These are phyloP conservation scores for Drosophila lacicola DNA, from an alignment of 2,888 invertebrate species.

Conservation along the genomic window DNA sequence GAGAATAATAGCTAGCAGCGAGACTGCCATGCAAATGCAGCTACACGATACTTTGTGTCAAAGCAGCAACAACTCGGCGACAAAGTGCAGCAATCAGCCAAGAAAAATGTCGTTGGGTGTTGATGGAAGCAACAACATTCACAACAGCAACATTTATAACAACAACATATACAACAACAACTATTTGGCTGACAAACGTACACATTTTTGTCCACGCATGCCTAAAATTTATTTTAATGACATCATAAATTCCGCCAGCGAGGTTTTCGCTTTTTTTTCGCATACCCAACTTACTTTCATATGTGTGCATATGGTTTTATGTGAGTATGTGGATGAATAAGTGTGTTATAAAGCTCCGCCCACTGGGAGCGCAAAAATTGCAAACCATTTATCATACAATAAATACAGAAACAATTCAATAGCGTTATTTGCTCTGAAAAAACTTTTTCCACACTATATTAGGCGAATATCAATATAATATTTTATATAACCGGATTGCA, in stretches of 20 bases:
- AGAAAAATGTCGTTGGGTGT: slow-evolving; percentile 61
- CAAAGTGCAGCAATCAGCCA: slow-evolving; percentile 75
- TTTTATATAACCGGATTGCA: neutral
- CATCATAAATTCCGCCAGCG: slow-evolving; percentile 73
- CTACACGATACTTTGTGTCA: slow-evolving; percentile 80
- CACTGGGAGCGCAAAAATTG: slow-evolving; percentile 40
- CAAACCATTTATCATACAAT: slow-evolving; percentile 61
- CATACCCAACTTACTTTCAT: slow-evolving; percentile 16
- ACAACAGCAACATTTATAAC: slow-evolving; percentile 13
- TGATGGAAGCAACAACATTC: slow-evolving; percentile 32
- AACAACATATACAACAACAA: slow-evolving; percentile 28
- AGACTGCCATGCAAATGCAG: slow-evolving; percentile 58
- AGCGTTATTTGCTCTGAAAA: slow-evolving; percentile 3
- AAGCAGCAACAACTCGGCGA: slow-evolving; percentile 47
- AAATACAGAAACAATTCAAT: slow-evolving; percentile 35
- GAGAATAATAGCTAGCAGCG: slow-evolving; percentile 45
- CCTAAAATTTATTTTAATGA: slow-evolving; percentile 78
- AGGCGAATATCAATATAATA: neutral
- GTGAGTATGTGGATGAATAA: slow-evolving; percentile 36
- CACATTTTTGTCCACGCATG: slow-evolving; percentile 69
- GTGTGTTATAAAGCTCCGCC: slow-evolving; percentile 47
- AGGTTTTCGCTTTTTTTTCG: slow-evolving; percentile 39
- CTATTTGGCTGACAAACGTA: slow-evolving; percentile 43
- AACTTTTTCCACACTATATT: neutral
- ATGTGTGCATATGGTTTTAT: slow-evolving; percentile 2